Evolutionary conservation across 2,797 vertebrate species (phyloP).

Genomic region (Gorsachius magnificus): DNA sequence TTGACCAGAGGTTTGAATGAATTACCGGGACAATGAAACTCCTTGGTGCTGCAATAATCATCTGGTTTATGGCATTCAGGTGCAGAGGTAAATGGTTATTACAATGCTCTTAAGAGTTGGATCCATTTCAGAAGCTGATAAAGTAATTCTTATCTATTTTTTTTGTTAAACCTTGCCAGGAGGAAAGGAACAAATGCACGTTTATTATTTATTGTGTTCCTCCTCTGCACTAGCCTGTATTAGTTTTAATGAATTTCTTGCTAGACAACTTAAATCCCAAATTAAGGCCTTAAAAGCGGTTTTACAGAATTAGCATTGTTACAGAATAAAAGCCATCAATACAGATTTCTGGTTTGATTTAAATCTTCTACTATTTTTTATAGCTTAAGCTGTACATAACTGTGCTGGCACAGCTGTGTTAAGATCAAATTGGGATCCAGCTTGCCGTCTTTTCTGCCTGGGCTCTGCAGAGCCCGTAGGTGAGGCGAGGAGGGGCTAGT

Average conservation of each 20-base stretch:
- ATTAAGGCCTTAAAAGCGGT: neutral
- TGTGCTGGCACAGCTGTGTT: neutral
- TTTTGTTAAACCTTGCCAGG: slow-evolving; percentile 13
- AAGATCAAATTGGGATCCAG: neutral
- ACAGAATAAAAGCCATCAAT: neutral
- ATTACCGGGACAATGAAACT: neutral
- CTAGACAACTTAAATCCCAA: neutral
- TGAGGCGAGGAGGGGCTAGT: neutral
- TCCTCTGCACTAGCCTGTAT: neutral
- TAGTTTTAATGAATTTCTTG: neutral
- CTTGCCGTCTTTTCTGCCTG: rapidly evolving
- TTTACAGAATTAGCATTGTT: slow-evolving; percentile 5
- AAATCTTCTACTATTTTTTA: slow-evolving; percentile 10
- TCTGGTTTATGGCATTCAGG: slow-evolving; percentile 32
- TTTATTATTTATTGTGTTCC: neutral
- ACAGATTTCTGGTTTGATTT: neutral
- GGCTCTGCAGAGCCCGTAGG: neutral
- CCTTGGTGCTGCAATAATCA: slow-evolving; percentile 22
- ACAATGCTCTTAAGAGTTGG: slow-evolving; percentile 50
- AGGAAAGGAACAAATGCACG: neutral
- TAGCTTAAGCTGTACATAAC: neutral
- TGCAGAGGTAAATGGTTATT: slow-evolving; percentile 52
- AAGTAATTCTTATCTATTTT: neutral
- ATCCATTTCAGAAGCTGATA: slow-evolving; percentile 36
- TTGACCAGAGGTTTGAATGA: neutral